These are phyloP conservation scores for Muscicapa adusta DNA, from an alignment of 2,113 vertebrate genomes.

Conservation along the genomic window DNA sequence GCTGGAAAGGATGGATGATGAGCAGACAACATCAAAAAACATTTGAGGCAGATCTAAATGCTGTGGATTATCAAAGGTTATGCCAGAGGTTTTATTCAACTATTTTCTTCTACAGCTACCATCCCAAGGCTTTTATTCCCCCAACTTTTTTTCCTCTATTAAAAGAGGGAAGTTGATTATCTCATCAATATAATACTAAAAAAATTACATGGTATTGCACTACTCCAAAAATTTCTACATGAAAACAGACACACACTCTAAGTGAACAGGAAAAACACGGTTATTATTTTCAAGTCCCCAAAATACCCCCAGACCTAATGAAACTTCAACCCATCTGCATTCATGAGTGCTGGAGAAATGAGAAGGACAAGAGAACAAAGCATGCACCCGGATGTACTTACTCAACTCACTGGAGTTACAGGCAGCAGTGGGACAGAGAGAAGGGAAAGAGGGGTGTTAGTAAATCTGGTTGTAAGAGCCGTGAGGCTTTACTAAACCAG, in stretches of 20 bases:
- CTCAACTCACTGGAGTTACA: conserved; percentile 67
- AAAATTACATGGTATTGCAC: background rate
- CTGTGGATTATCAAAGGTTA: no score
- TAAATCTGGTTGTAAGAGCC: background rate
- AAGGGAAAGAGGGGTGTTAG: conserved; percentile 68
- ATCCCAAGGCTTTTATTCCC: no score
- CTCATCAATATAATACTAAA: background rate
- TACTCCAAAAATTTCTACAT: background rate
- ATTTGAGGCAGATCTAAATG: no score
- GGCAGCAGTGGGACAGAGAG: conserved; percentile 73
- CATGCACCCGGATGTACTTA: conserved; percentile 68
- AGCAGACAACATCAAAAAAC: background rate
- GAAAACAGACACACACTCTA: background rate
- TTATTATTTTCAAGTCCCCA: background rate
- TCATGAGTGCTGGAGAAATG: background rate
- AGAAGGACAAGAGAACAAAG: background rate
- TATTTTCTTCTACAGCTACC: no score
- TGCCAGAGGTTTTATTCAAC: no score
- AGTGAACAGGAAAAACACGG: background rate
- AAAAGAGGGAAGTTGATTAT: no score
- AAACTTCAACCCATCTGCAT: background rate
- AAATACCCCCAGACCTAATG: background rate
- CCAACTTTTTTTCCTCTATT: no score
- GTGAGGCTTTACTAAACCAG: background rate
- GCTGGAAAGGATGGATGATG: background rate